Base-by-base conservation (phyloP, 2,888 invertebrate genomes). In the Kuschelorhynchus macadamiae region DNA sequence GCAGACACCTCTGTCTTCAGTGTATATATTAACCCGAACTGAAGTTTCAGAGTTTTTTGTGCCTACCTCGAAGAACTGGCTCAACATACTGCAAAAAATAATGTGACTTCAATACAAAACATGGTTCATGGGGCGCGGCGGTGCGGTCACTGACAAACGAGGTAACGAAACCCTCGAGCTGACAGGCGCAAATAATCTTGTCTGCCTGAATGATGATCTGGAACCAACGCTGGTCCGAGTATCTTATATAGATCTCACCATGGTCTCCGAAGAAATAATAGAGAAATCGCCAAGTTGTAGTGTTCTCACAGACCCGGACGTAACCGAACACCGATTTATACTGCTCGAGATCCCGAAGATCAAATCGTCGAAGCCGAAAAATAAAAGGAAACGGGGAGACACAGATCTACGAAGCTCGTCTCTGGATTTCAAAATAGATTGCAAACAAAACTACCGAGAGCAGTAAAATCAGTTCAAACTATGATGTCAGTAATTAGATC, bases 221-320 rank as follows among this genome's bases (percentile, higher is more conserved):
- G 2, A 4, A 2, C 53, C 53, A 4, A 53, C 53, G 33, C 14
- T 53, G n/a, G 53, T 53, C 5, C 41, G 53, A 8, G 11, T 2
- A 7, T 12, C 53, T 12, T 53, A 53, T n/a, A 53, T 53, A 36
- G 53, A 53, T 36, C 36, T 53, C 7, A 4, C 53, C 2, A n/a
- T 53, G n/a, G 53, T 32, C 3, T 49, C 21, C 2, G 49, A 18
- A 1, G 21, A 20, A 2, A 11, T 11, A 2, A 4, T 49, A 7
- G 2, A 12, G 12, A 8, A 4, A 5, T 4, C 2, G 2, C 9
- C 49, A n/a, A 18, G 2, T 8, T 49, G 49, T 20, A 5, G 4
- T 4, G 49, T 49, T 4, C 21, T 49, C 2, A 21, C 2, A n/a
- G 25, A 49, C 12, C 49, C 49, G 3, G 49, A 49, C 25, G 14